Percentiles rank a stretch among this genome's conserved stretches.
Conservation (phyloP, 2,797 vertebrate genomes). For the Perodicticus potto region DNA sequence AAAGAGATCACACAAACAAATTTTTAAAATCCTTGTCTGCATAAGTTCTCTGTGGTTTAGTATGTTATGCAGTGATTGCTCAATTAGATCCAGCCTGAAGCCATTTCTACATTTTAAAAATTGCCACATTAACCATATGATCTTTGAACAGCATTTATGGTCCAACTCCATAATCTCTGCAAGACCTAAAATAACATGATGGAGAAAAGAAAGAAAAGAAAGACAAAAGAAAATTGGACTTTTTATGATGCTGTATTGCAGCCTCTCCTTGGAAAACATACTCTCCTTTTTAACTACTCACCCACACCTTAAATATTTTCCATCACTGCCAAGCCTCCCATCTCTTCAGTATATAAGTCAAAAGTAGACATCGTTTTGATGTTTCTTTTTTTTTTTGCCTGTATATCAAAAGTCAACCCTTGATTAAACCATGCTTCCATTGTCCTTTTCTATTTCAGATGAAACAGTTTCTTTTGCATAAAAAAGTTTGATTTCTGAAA, state of each 20-base stretch:
- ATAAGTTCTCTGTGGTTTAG: slow-evolving; percentile 62
- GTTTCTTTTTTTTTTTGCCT: not conserved
- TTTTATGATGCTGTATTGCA: not conserved
- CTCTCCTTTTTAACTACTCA: not conserved
- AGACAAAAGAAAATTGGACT: not conserved
- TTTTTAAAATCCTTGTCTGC: slow-evolving; percentile 36
- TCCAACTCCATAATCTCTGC: slow-evolving; percentile 48
- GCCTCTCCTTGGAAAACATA: not conserved
- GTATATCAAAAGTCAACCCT: not conserved
- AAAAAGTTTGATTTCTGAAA: not conserved
- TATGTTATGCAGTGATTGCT: slow-evolving; percentile 57
- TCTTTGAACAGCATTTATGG: slow-evolving; percentile 69
- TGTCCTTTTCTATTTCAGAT: slow-evolving; percentile 18
- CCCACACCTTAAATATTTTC: not conserved
- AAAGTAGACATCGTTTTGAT: not conserved
- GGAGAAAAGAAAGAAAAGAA: slow-evolving; percentile 50
- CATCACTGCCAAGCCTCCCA: not conserved
- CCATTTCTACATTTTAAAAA: slow-evolving; percentile 74
- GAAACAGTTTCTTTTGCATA: slow-evolving; percentile 1
- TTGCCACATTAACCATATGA: slow-evolving; percentile 66
- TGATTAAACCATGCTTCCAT: not conserved
- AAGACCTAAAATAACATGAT: slow-evolving; percentile 54
- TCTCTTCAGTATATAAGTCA: not conserved
- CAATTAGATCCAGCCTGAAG: slow-evolving; percentile 66
- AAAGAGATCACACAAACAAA: slow-evolving; percentile 44